Percentiles rank a stretch among this genome's conserved stretches.
Evolutionary conservation across 2,888 invertebrate species (phyloP).

Genomic region (Dorcus hopei): DNA sequence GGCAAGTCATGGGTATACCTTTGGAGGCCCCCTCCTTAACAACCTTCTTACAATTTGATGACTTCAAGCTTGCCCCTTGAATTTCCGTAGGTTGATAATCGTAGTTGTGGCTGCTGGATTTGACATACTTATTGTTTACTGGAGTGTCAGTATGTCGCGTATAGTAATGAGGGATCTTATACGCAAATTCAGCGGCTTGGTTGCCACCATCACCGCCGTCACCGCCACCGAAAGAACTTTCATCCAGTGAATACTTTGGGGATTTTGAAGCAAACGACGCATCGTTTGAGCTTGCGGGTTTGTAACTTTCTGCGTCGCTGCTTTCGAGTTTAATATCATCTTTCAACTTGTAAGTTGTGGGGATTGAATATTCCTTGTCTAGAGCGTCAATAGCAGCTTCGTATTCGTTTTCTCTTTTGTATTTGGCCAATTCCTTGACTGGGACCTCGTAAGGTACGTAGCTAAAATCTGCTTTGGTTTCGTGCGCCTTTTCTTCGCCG

Average conservation of each 20-base stretch:
- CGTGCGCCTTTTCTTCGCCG: conserved; percentile 21
- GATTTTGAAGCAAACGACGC: neutral
- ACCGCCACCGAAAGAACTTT: neutral
- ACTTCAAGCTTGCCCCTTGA: neutral
- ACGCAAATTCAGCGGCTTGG: neutral
- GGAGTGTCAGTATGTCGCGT: conserved; percentile 31
- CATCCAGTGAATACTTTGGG: neutral
- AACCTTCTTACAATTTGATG: conserved; percentile 60
- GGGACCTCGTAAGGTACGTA: conserved; percentile 38
- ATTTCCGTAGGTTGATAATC: neutral
- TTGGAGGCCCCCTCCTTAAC: conserved; percentile 50
- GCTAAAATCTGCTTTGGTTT: conserved; percentile 36
- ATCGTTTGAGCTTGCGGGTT: neutral
- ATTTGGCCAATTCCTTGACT: conserved; percentile 27
- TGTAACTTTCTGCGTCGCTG: neutral
- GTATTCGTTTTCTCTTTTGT: conserved; percentile 4
- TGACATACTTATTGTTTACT: conserved; percentile 45
- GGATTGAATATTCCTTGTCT: conserved; percentile 16
- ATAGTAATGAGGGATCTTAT: conserved; percentile 21
- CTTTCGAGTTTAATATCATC: conserved; percentile 3
- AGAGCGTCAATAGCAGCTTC: conserved; percentile 12
- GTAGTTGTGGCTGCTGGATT: conserved; percentile 38
- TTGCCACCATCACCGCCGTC: neutral
- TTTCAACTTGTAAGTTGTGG: conserved; percentile 12
- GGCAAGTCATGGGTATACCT: conserved; percentile 51